Percentiles rank a stretch among this genome's conserved stretches.
Conservation (phyloP, 2,797 vertebrate species). For the Numenius phaeopus region DNA sequence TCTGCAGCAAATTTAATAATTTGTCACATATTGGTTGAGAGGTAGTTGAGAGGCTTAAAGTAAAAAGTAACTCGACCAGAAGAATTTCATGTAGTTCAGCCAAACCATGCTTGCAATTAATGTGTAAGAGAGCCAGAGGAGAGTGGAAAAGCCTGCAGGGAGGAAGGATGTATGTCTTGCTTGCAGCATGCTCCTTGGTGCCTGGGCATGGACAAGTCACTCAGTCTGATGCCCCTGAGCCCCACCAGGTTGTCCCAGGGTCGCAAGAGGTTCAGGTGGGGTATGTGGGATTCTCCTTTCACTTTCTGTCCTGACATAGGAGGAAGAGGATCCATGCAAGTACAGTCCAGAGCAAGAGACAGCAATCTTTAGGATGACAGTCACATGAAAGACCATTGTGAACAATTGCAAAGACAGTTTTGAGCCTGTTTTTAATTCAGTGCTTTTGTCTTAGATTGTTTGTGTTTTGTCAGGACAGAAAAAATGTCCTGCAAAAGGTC, state of each 20-base stretch:
- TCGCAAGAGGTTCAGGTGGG: neutral
- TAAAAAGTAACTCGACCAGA: neutral
- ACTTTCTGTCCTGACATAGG: neutral
- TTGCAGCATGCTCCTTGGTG: neutral
- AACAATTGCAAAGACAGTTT: neutral
- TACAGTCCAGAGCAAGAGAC: neutral
- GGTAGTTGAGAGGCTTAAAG: neutral
- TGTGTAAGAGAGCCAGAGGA: neutral
- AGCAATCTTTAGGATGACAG: neutral
- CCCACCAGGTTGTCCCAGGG: neutral
- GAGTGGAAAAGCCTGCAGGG: neutral
- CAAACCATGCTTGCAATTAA: neutral
- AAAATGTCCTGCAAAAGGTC: neutral
- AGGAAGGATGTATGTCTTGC: neutral
- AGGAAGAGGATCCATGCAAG: neutral
- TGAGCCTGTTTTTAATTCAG: neutral
- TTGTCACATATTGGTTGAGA: neutral
- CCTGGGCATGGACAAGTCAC: neutral
- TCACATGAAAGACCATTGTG: neutral
- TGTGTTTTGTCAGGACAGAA: neutral
- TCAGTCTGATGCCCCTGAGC: neutral
- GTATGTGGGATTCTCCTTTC: neutral
- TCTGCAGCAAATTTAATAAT: conserved; percentile 25
- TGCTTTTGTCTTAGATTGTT: neutral
- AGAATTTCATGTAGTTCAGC: neutral